Evolutionary conservation across 35 echinoderm and acorn worm genomes (phyloP), one percentile per base, ranked within the genome.

Genomic region (Lytechinus pictus): DNA sequence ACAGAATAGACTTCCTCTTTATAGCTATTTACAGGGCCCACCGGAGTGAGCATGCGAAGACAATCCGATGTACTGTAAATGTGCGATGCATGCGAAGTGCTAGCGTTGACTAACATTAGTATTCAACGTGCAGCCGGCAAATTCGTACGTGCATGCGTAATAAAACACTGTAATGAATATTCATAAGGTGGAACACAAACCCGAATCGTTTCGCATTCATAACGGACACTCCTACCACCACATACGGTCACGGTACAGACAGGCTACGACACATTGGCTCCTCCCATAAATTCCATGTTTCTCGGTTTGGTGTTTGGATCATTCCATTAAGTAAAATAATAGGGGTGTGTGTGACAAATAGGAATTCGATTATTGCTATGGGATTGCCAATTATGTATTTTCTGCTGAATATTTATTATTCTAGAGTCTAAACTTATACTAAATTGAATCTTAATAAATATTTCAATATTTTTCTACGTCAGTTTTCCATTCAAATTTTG

Each of bases 251-350:
- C 66, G 66, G 66, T 14, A 24, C 19, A 24, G n/a, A 79, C 66
- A 79, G 66, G 19, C 66, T 24, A 24, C 66, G 19, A 79, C n/a
- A 16, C n/a, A 6, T 16, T 19, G 66, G 66, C 88, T 90, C 88
- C 88, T 28, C 88, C 88, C 88, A 90, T 5, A 90, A 90, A 90
- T 90, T 90, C 88, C 88, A 14, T 33, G 88, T 90, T 90, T 33
- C 19, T 79, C 5, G 14, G 19, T n/a, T 79, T 79, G 1, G 19
- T n/a, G 66, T 24, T 79, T 79, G 66, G 66, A 79, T 79, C n/a
- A 79, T 79, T 79, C 66, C 66, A 79, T 24, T 79, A 79, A 16
- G 66, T 79, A 27, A 9, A 79, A 79, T 79, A 7, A 24, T 79
- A 24, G 66, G 66, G 66, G 66, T 79, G 66, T 58, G 2, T 58